Evolutionary conservation across 2,113 vertebrate species (phyloP).

Genomic region (Pardalotus punctatus): DNA sequence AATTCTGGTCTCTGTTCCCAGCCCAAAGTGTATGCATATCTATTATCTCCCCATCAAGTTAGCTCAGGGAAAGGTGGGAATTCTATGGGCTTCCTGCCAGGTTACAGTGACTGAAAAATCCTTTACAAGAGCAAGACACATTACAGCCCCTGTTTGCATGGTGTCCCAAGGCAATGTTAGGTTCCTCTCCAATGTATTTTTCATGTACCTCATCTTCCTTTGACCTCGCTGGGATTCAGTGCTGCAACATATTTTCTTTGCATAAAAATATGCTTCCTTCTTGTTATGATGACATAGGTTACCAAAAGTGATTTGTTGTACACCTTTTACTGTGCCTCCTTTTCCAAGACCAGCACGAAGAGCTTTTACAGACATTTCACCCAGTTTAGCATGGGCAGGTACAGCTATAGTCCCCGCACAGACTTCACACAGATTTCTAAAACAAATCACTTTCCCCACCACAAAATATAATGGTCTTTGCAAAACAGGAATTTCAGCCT

Average conservation of each 20-base stretch:
- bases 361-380: neutral
- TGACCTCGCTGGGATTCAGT: neutral
- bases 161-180: neutral
- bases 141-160: neutral
- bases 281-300: neutral
- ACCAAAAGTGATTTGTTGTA: neutral
- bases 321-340: neutral
- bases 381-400: fast-evolving
- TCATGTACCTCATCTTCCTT: neutral
- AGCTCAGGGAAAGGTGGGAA: neutral
- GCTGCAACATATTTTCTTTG: neutral
- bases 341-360: neutral
- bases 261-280: neutral
- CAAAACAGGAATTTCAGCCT: neutral
- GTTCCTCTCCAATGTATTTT: neutral
- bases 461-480: neutral
- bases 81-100: neutral
- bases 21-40: fast-evolving
- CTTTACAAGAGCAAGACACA: neutral
- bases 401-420: neutral
- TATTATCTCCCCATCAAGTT: neutral
- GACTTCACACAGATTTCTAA: neutral
- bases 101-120: neutral
- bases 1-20: neutral
- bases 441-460: neutral